Conservation (phyloP, 2,797 vertebrate species). For the Kryptolebias ocellatus region DNA sequence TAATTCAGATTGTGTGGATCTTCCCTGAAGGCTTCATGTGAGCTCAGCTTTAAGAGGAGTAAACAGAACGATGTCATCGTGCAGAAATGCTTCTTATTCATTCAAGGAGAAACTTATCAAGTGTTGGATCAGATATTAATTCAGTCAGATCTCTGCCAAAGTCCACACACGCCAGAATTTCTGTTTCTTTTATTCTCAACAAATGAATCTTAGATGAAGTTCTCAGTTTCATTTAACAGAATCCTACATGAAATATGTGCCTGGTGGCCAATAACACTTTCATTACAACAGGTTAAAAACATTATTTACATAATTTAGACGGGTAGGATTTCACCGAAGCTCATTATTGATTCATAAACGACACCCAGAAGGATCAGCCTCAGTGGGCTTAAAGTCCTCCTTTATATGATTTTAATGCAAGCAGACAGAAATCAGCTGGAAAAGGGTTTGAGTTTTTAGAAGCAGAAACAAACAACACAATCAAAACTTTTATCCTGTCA, state of each 20-base stretch:
- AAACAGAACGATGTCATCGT: too few relatives aligned
- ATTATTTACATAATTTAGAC: slow-evolving; percentile 46
- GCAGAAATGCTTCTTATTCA: not conserved
- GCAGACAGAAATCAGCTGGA: slow-evolving; percentile 33
- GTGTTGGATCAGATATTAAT: slow-evolving; percentile 4
- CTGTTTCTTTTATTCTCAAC: not conserved
- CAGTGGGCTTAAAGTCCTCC: slow-evolving; percentile 8
- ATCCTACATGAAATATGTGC: slow-evolving; percentile 42
- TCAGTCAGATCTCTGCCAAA: not conserved
- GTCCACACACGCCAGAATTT: not conserved
- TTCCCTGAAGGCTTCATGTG: not conserved
- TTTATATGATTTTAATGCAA: not conserved
- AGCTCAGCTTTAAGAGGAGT: not conserved
- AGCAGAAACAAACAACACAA: too few relatives aligned
- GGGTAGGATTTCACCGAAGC: slow-evolving; percentile 8
- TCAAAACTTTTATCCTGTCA: too few relatives aligned
- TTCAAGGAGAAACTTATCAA: not conserved
- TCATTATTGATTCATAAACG: slow-evolving; percentile 39
- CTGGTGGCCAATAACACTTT: slow-evolving; percentile 24
- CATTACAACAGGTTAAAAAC: slow-evolving; percentile 34
- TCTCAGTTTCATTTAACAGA: slow-evolving; percentile 2
- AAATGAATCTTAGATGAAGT: not conserved
- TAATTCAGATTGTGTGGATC: slow-evolving; percentile 3
- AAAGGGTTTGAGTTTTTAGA: slow-evolving; percentile 42
- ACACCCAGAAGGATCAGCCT: slow-evolving; percentile 7